Percentiles rank a stretch among this genome's conserved stretches.
These are phyloP conservation scores for Columba janthina DNA, from an alignment of 2,113 vertebrate genomes.

Conservation along the genomic window DNA sequence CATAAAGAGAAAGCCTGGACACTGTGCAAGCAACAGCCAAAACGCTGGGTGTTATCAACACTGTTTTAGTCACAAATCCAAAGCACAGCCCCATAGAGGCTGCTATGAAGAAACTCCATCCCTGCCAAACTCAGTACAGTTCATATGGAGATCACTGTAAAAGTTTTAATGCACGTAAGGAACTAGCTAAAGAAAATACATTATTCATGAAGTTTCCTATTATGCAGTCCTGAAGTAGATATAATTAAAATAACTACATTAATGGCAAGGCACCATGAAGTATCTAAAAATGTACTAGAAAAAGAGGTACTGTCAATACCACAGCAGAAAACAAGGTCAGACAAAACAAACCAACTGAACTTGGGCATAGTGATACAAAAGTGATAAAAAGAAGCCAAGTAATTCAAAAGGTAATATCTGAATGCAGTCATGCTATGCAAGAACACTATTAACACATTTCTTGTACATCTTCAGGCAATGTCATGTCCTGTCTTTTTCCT, in stretches of 20 bases:
- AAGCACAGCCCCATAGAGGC: not conserved
- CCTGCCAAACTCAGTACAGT: not conserved
- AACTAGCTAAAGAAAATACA: not conserved
- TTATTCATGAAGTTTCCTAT: not conserved
- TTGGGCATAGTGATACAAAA: not conserved
- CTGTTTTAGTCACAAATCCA: no score
- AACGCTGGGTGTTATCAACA: not conserved
- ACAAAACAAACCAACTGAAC: not conserved
- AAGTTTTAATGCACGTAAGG: not conserved
- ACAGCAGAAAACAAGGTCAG: not conserved
- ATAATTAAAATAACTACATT: not conserved
- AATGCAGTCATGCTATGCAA: not conserved
- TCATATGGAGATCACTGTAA: not conserved
- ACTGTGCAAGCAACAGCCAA: not conserved
- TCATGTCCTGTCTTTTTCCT: not conserved
- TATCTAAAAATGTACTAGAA: not conserved
- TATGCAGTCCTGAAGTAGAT: not conserved
- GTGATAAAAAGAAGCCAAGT: not conserved
- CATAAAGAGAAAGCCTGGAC: not conserved
- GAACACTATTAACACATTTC: not conserved
- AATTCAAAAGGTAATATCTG: not conserved
- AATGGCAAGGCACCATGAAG: not conserved
- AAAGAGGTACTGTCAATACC: not conserved
- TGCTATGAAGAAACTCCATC: not conserved
- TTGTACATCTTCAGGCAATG: not conserved